Evolutionary conservation across 2,113 vertebrate species (phyloP).

Genomic region (Euleptes europaea): DNA sequence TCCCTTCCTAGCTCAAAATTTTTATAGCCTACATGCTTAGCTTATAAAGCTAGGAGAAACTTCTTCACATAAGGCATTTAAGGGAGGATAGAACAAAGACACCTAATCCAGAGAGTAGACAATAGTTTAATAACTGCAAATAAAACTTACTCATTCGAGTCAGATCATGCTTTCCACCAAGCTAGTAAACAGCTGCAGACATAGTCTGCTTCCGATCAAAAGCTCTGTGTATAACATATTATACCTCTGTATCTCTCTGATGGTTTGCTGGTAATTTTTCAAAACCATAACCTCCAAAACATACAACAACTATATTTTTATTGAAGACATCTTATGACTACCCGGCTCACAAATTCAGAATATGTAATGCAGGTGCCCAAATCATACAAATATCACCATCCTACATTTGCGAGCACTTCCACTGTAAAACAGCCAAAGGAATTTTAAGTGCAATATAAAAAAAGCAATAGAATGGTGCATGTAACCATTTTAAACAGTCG

Average conservation of each 20-base stretch:
- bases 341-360: conserved; percentile 53
- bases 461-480: conserved; percentile 45
- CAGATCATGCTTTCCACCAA: conserved; percentile 67
- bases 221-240: conserved; percentile 56
- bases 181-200: conserved; percentile 70
- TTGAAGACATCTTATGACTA: conserved; percentile 55
- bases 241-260: conserved; percentile 62
- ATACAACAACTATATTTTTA: conserved; percentile 68
- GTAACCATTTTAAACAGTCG: conserved; percentile 35
- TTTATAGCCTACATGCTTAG: conserved; percentile 7
- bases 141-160: conserved; percentile 64
- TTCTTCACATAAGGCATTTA: neutral
- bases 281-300: conserved; percentile 64
- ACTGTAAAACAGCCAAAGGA: conserved; percentile 51
- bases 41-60: neutral
- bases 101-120: conserved; percentile 45
- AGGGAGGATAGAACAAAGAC: conserved; percentile 19
- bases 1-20: neutral
- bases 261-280: conserved; percentile 68
- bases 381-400: conserved; percentile 55
- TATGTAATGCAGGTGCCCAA: conserved; percentile 49
- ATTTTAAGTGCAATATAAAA: conserved; percentile 54
- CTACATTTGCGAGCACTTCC: conserved; percentile 57
- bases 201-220: conserved; percentile 72
- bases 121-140: conserved; percentile 53